Base-by-base conservation (phyloP, 2,888 invertebrate genomes). In the Tuta absoluta region DNA sequence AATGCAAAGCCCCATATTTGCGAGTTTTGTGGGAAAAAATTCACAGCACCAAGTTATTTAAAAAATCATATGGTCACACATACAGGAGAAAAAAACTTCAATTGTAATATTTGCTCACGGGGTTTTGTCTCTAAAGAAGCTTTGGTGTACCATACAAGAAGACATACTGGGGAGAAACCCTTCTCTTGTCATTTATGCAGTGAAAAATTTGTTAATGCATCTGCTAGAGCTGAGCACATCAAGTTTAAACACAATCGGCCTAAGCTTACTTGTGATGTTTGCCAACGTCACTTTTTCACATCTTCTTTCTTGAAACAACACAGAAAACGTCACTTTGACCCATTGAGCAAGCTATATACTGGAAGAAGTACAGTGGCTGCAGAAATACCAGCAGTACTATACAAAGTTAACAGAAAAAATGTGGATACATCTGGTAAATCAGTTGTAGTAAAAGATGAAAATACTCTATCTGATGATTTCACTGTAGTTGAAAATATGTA, bases 111-210 rank as follows among this genome's bases (percentile, higher is more conserved):
- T 48, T 91, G 91, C 68, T 71, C 71, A 0, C 77, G 79, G 24
- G 82, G 76, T 59, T 90, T 90, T 80, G 91, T 90, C 0, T 82
- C 90, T 0, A 90, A 89, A 70, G 91, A 89, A 63, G 90, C 91
- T 0, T 71, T 91, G 14, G 62, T 89, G 49, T 91, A 91, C 63
- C 91, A 91, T 51, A 87, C 84, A 0, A 73, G 91, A 60, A 75
- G 89, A 28, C 91, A 91, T 66, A 91, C 90, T 0, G 91, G 91
- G 0, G 91, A 91, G 66, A 88, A 86, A 63, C 91, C 91, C 0
- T 91, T 88, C 38, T 78, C 78, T 14, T 91, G 91, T 67, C 81
- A 85, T 17, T 65, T 79, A 37, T 91, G 91, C 58, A 74, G 75
- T 65, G 88, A 90, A 63, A 83, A 72, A 66, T 91, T 91, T 76